A percentile compares a stretch with the other conserved stretches of the same genome.
These are phyloP conservation scores for Zaprionus kolodkinae DNA, from an alignment of 1,140 invertebrate genomes.

Conservation along the genomic window DNA sequence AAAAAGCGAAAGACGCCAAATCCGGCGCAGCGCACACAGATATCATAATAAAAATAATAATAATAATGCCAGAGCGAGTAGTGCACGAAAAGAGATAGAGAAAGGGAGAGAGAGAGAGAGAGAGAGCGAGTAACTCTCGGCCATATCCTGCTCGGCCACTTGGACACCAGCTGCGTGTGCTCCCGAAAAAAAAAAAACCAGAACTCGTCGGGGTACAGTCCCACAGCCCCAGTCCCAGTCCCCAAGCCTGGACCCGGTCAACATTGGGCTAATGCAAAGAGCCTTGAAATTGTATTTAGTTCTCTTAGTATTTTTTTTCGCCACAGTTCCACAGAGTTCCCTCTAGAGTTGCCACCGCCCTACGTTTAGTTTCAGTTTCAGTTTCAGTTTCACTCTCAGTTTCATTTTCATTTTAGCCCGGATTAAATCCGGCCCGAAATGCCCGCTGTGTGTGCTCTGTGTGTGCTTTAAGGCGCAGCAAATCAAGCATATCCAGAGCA, in stretches of 20 bases:
- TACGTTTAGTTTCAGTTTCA: neutral
- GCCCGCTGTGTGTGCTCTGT: constrained; percentile 21
- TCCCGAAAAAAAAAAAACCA: constrained; percentile 1
- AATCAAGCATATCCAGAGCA: constrained; percentile 15
- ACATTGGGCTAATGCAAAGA: constrained; percentile 67
- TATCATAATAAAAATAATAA: constrained; percentile 55
- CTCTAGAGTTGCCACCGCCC: constrained; percentile 6
- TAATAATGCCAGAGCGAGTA: constrained; percentile 49
- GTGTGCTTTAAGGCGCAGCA: constrained; percentile 23
- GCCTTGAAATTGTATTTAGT: constrained; percentile 67
- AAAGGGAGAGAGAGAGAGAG: neutral
- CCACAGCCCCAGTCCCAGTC: neutral
- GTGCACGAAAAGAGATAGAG: neutral
- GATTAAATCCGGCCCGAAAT: constrained; percentile 27
- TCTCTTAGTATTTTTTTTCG: constrained; percentile 18
- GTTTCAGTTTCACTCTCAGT: constrained; percentile 39
- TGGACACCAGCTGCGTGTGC: constrained; percentile 38
- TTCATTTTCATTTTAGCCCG: constrained; percentile 36
- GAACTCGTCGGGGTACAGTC: too few relatives aligned
- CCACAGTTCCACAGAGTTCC: neutral
- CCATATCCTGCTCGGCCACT: constrained; percentile 20
- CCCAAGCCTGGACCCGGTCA: constrained; percentile 21
- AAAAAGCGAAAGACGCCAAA: constrained; percentile 26
- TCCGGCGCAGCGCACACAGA: constrained; percentile 49
- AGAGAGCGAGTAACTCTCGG: too few relatives aligned